Percentiles rank a stretch among this genome's conserved stretches.
These are phyloP conservation scores for Parotocinclus haroldoi DNA, from an alignment of 2,797 vertebrate genomes.

Conservation along the genomic window DNA sequence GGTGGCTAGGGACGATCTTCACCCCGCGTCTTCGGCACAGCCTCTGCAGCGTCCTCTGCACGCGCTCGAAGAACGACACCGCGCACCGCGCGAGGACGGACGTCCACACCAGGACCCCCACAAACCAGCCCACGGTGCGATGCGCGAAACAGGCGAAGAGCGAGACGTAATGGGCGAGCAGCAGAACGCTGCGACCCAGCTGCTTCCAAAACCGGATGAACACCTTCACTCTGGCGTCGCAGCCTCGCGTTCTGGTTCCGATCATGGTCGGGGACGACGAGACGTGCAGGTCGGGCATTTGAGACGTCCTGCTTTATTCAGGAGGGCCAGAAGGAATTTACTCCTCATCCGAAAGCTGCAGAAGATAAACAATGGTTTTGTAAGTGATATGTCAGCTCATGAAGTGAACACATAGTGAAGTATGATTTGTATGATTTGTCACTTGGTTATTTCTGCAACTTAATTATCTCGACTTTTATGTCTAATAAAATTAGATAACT, in stretches of 20 bases:
- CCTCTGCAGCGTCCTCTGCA: slow-evolving; percentile 62
- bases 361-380: no score
- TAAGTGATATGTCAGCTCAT: no score
- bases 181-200: slow-evolving; percentile 65
- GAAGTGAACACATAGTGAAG: no score
- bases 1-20: slow-evolving; percentile 45
- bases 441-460: no score
- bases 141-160: slow-evolving; percentile 62
- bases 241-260: slow-evolving; percentile 28
- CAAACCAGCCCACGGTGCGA: slow-evolving; percentile 61
- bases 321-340: no score
- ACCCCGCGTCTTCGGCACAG: slow-evolving; percentile 32
- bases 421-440: no score
- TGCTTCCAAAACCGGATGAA: slow-evolving; percentile 64
- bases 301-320: no score
- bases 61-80: slow-evolving; percentile 59
- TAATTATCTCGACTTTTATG: no score
- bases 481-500: no score
- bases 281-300: no score
- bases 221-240: slow-evolving; percentile 59
- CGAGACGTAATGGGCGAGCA: slow-evolving; percentile 64
- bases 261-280: background rate
- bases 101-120: slow-evolving; percentile 64
- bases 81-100: slow-evolving; percentile 58
- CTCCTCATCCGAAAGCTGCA: no score